Evolutionary conservation across 2,797 vertebrate species (phyloP).

Genomic region (Lateolabrax maculatus): DNA sequence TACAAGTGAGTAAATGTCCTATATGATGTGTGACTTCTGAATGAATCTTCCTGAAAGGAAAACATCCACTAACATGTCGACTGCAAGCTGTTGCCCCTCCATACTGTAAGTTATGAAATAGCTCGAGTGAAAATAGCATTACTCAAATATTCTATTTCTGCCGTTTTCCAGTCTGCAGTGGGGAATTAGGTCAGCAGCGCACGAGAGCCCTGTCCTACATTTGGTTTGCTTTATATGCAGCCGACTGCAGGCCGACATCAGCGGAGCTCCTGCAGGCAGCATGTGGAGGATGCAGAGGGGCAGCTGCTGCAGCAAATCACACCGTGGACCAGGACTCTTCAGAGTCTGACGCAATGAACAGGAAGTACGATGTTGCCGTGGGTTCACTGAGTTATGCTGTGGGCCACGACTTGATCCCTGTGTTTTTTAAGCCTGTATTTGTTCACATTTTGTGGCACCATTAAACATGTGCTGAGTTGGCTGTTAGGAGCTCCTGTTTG

Average conservation of each 20-base stretch:
- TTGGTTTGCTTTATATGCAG: conserved; percentile 18
- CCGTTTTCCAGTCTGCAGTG: neutral
- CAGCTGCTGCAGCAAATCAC: conserved; percentile 3
- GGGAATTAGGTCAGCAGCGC: conserved; percentile 55
- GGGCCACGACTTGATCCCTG: neutral
- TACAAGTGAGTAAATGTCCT: neutral
- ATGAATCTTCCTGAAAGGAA: neutral
- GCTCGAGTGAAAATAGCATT: neutral
- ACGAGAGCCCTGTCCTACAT: conserved; percentile 46
- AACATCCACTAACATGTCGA: too few species aligned
- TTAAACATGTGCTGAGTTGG: neutral
- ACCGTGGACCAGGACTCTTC: too few species aligned
- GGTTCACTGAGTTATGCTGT: neutral
- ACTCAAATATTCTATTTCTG: neutral
- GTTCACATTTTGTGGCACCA: neutral
- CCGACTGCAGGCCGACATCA: neutral
- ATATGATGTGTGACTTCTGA: neutral
- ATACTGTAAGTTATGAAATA: neutral
- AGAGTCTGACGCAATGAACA: neutral
- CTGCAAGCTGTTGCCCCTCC: neutral
- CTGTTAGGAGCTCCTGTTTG: neutral
- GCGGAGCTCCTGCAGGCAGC: neutral
- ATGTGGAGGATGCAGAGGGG: neutral
- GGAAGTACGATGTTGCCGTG: neutral
- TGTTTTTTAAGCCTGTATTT: neutral